These are phyloP conservation scores for Dendronephthya gigantea DNA, from an alignment of 64 coral and sea anemone genomes.

Conservation along the genomic window DNA sequence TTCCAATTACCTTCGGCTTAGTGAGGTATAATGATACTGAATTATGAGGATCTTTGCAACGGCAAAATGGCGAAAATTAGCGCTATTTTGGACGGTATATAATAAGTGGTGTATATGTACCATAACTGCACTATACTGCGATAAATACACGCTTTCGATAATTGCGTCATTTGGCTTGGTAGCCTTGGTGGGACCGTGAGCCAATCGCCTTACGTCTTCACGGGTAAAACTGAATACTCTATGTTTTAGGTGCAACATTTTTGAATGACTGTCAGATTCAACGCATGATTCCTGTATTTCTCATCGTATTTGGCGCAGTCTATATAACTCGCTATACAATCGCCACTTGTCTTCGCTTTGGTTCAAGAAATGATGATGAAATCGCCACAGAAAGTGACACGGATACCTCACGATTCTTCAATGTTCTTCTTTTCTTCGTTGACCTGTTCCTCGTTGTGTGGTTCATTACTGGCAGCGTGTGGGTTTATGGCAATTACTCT, in stretches of 20 bases:
- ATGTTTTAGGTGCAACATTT: not conserved
- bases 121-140: no score
- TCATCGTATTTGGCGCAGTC: not conserved
- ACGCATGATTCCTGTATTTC: constrained; percentile 3
- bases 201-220: no score
- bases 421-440: constrained; percentile 11
- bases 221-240: no score
- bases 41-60: no score
- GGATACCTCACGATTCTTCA: not conserved
- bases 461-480: not conserved
- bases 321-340: not conserved
- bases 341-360: not conserved
- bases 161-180: no score
- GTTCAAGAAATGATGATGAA: not conserved
- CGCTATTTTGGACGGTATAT: no score
- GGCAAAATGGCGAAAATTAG: no score
- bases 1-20: not conserved
- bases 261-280: not conserved
- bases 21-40: no score
- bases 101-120: no score
- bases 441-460: not conserved
- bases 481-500: constrained; percentile 1
- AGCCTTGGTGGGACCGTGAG: no score
- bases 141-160: no score
- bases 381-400: not conserved